Base-by-base conservation (phyloP, 2,888 invertebrate genomes). In the Crioceris asparagi region DNA sequence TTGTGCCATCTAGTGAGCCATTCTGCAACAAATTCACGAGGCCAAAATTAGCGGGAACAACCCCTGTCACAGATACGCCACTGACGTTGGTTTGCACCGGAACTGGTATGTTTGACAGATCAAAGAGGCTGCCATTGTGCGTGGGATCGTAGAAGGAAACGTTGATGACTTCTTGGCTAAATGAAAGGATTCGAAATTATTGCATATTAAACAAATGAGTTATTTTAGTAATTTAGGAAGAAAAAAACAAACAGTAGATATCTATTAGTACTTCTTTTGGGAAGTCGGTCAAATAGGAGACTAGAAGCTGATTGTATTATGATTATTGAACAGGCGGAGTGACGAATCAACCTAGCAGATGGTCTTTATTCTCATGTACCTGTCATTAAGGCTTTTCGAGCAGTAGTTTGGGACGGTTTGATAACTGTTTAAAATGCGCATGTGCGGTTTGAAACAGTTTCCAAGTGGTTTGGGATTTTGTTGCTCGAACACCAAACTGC, bases 11-110 rank as follows among this genome's bases (percentile, higher is more conserved):
- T 16, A 40, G 11, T 29, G 48, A 44, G 17, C 35, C 43, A 23
- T 44, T 27, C 12, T 32, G 31, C 32, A 43, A 41, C 3, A 43
- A 23, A 14, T 44, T 40, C 10, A 49, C 37, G n/a, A 42, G 31
- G 3, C 44, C 48, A 8, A 47, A 41, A 30, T 49, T 49, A 7
- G 42, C 41, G 5, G 54, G 48, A 15, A 57, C 38, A 15, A 55
- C 38, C 4, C 70, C 71, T 0, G 72, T 72, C 2, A 72, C 55
- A 2, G 69, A 61, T 42, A 70, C 67, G 1, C 71, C 71, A 35
- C 66, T 67, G 17, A 72, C 58, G 45, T 72, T 72, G 2, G 71
- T 70, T 49, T 71, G 70, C 11, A 71, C 62, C 26, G 72, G 72
- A 19, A 71, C 41, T 6, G 71, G 72, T 17, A 73, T 70, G 37